phyloP scores from a whole-genome alignment of 2,888 invertebrate species.

The Campopleginae sp. region DNA sequence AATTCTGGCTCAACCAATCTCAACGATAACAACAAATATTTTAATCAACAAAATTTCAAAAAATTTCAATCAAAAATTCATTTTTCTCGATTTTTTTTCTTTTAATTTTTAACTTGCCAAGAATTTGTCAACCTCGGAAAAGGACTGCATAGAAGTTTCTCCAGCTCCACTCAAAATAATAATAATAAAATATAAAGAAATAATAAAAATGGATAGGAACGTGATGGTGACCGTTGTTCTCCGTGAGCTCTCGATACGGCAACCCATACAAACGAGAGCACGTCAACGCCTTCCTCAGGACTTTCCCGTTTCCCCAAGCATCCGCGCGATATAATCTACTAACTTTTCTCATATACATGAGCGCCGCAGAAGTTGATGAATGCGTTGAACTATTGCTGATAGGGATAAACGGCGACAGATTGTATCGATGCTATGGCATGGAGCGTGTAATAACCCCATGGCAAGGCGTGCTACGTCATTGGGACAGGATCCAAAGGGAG shows the following conservation, averaged over 20 bases:
- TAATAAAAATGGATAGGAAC: too few species aligned
- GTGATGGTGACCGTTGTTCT: neutral
- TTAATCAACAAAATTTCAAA: too few species aligned
- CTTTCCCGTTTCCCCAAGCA: slow-evolving; percentile 35
- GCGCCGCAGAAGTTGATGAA: slow-evolving; percentile 38
- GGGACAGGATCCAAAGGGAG: neutral
- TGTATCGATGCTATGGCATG: slow-evolving; percentile 32
- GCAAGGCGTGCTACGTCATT: slow-evolving; percentile 25
- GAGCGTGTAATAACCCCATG: slow-evolving; percentile 42
- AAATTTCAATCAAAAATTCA: too few species aligned
- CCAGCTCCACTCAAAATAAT: too few species aligned
- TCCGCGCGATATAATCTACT: slow-evolving; percentile 47
- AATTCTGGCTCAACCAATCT: slow-evolving; percentile 1
- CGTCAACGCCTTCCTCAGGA: slow-evolving; percentile 1
- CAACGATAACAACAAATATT: too few species aligned
- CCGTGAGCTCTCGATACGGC: slow-evolving; percentile 8
- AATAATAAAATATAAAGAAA: too few species aligned
- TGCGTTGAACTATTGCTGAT: slow-evolving; percentile 52
- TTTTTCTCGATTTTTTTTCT: too few species aligned
- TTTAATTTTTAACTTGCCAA: too few species aligned
- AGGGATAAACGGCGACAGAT: slow-evolving; percentile 52
- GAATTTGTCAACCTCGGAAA: too few species aligned
- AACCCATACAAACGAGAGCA: neutral
- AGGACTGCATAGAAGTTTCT: too few species aligned
- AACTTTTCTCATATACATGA: slow-evolving; percentile 21